A percentile compares a stretch with the other conserved stretches of the same genome.
phyloP scores from a whole-genome alignment of 2,113 vertebrate species.

The Struthidea cinerea region DNA sequence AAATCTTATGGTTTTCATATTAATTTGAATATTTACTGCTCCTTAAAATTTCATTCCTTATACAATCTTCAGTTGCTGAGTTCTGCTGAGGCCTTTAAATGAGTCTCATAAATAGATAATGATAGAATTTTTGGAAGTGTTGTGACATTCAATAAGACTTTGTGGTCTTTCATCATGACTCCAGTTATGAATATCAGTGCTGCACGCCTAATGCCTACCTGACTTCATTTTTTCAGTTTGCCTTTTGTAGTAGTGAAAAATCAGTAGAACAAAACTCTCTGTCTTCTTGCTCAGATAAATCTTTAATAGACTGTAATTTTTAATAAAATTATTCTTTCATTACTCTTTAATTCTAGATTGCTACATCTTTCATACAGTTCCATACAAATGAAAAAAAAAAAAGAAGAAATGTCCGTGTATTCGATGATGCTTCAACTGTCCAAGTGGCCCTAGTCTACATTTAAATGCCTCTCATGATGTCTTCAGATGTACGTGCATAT shows the following conservation, averaged over 20 bases:
- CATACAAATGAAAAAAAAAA: not conserved
- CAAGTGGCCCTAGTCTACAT: not conserved
- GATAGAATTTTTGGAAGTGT: not conserved
- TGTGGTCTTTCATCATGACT: not conserved
- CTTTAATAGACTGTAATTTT: not conserved
- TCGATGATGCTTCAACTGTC: not conserved
- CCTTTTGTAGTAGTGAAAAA: not conserved
- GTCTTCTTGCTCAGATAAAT: not conserved
- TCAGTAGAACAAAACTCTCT: not conserved
- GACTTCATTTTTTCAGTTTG: not conserved
- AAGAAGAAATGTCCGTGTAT: not conserved
- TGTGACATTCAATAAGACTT: not conserved
- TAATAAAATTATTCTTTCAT: constrained; percentile 8
- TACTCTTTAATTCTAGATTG: not conserved
- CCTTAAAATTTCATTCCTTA: not conserved
- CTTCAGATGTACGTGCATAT: not conserved
- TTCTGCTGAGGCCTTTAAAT: not conserved
- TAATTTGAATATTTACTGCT: not conserved
- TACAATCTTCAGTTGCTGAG: not conserved
- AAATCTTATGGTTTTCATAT: not conserved
- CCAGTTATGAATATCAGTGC: not conserved
- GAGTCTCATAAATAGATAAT: not conserved
- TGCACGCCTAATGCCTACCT: not conserved
- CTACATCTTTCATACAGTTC: not conserved
- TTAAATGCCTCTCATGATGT: not conserved